phyloP scores from a whole-genome alignment of 2,888 invertebrate genomes.

The Sarcophaga carnaria region DNA sequence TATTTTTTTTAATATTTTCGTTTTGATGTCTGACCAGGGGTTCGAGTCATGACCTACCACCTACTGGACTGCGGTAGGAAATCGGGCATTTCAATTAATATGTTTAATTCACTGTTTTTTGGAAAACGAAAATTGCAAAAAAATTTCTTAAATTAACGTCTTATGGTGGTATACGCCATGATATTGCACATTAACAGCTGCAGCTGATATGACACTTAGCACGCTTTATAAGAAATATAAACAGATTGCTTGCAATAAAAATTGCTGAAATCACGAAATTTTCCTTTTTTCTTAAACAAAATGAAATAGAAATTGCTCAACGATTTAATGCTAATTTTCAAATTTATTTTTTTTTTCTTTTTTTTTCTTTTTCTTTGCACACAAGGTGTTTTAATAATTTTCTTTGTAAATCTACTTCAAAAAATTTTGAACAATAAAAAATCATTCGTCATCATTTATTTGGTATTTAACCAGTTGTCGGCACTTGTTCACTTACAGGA shows the following conservation, averaged over 20 bases:
- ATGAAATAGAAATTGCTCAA: neutral
- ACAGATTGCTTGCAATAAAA: neutral
- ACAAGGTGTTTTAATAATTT: neutral
- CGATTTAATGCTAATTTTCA: constrained; percentile 66
- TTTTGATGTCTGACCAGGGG: too few species aligned
- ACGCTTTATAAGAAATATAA: constrained; percentile 27
- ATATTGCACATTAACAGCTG: constrained; percentile 24
- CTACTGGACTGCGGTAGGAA: too few species aligned
- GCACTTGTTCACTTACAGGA: constrained; percentile 34
- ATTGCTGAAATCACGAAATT: constrained; percentile 28
- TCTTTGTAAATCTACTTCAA: neutral
- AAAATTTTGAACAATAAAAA: constrained; percentile 5
- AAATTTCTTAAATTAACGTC: too few species aligned
- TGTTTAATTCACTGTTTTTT: too few species aligned
- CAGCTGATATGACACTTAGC: constrained; percentile 47
- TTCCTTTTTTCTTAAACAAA: neutral
- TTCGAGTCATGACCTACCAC: too few species aligned
- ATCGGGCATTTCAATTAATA: too few species aligned
- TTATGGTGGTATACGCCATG: neutral
- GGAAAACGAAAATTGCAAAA: too few species aligned
- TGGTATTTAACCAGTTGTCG: constrained; percentile 21
- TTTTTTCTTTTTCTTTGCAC: neutral
- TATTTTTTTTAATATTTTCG: too few species aligned
- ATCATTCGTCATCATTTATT: constrained; percentile 47
- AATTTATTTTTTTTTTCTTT: constrained; percentile 3